phyloP scores from a whole-genome alignment of 2,888 invertebrate genomes.

The Hecatera dysodea region DNA sequence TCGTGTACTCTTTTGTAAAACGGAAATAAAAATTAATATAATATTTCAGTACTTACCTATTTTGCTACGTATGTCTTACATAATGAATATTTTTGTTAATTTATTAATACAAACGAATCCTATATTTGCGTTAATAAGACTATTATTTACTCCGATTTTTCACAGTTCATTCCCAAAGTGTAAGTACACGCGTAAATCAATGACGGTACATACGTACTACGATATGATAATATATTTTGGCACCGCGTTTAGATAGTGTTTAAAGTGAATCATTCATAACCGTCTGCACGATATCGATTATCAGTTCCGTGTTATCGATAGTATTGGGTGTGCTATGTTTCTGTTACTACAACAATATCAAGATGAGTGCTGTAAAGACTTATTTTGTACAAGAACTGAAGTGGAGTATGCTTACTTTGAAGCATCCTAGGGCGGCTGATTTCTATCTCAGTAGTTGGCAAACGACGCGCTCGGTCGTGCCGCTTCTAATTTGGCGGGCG shows the following conservation, averaged over 20 bases:
- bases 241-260: slow-evolving; percentile 69
- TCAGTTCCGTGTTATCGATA: slow-evolving; percentile 68
- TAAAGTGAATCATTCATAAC: slow-evolving; percentile 68
- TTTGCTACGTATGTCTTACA: too few species aligned
- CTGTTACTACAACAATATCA: slow-evolving; percentile 60
- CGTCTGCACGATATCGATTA: slow-evolving; percentile 59
- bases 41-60: too few species aligned
- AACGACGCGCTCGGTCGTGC: slow-evolving; percentile 80
- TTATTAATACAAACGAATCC: too few species aligned
- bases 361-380: slow-evolving; percentile 81
- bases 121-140: not conserved
- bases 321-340: slow-evolving; percentile 62
- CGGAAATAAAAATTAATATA: too few species aligned
- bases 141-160: not conserved
- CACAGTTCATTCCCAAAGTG: slow-evolving; percentile 23
- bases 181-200: slow-evolving; percentile 23
- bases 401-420: slow-evolving; percentile 78
- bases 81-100: too few species aligned
- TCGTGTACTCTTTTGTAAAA: too few species aligned
- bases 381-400: slow-evolving; percentile 82
- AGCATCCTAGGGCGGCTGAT: slow-evolving; percentile 80
- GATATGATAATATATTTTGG: slow-evolving; percentile 68
- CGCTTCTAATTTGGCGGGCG: slow-evolving; percentile 82
- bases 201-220: slow-evolving; percentile 45
- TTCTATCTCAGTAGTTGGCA: slow-evolving; percentile 87